Evolutionary conservation across 2,888 invertebrate species (phyloP).

Genomic region (Drosophila nr. perissopoda): DNA sequence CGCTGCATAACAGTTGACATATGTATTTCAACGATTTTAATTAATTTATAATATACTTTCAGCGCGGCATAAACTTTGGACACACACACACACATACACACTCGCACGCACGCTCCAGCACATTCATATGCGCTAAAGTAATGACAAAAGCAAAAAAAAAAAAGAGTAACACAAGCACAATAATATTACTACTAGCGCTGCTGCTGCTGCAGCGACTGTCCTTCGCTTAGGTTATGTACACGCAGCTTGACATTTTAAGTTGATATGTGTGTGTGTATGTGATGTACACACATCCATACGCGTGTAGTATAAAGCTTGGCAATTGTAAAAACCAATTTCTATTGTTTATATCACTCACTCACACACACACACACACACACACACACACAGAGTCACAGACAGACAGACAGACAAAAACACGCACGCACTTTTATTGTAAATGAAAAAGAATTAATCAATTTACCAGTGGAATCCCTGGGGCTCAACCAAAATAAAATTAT

Average conservation of each 20-base stretch:
- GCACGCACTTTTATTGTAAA: conserved; percentile 23
- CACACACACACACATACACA: conserved; percentile 4
- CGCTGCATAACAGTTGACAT: conserved; percentile 47
- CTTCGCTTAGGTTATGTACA: conserved; percentile 56
- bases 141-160: conserved; percentile 21
- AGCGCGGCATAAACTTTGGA: conserved; percentile 21
- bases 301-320: conserved; percentile 25
- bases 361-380: conserved; percentile 2
- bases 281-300: conserved; percentile 29
- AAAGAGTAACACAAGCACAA: conserved; percentile 39
- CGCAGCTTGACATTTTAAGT: conserved; percentile 43
- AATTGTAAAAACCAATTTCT: conserved; percentile 42
- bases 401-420: conserved; percentile 6
- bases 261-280: conserved; percentile 13
- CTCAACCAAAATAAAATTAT: conserved; percentile 40
- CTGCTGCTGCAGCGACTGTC: conserved; percentile 35
- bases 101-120: neutral
- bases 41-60: conserved; percentile 15
- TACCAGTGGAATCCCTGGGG: conserved; percentile 50
- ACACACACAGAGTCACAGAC: conserved; percentile 4
- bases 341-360: conserved; percentile 34
- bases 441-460: conserved; percentile 28
- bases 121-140: conserved; percentile 10
- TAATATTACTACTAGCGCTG: conserved; percentile 14
- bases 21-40: conserved; percentile 21